phyloP scores from a whole-genome alignment of 2,888 invertebrate genomes.

The Agrotis segetum region DNA sequence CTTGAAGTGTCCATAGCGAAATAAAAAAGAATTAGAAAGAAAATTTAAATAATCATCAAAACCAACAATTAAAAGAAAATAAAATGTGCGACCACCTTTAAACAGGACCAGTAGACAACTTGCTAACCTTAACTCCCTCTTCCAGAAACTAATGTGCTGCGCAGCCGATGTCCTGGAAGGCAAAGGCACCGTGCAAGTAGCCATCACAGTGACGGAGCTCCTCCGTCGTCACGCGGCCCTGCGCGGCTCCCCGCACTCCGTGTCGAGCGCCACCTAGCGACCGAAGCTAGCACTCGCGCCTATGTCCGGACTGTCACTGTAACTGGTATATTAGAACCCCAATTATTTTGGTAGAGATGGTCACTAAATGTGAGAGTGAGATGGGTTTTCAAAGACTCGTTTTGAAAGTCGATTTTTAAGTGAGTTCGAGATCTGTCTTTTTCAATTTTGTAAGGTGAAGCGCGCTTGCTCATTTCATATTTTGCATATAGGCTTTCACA shows the following conservation, averaged over 20 bases:
- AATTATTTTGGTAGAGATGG: not conserved
- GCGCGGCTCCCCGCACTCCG: constrained; percentile 72
- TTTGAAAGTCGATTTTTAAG: too few species aligned
- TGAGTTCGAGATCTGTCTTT: too few species aligned
- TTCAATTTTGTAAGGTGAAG: too few species aligned
- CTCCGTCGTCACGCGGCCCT: constrained; percentile 90
- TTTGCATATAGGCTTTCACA: too few species aligned
- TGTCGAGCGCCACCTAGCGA: constrained; percentile 84
- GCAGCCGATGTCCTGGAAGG: constrained; percentile 98
- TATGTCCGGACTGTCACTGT: constrained; percentile 80
- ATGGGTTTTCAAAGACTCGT: not conserved
- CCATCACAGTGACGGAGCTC: constrained; percentile 96
- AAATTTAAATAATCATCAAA: not conserved
- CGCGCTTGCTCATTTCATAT: too few species aligned
- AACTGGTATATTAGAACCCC: constrained; percentile 26
- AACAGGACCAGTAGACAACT: too few species aligned
- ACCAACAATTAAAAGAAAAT: not conserved
- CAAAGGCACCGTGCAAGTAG: constrained; percentile 96
- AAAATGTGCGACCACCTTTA: not conserved
- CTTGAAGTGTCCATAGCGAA: too few species aligned
- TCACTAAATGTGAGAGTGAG: not conserved
- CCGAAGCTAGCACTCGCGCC: constrained; percentile 84
- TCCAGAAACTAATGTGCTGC: constrained; percentile 97
- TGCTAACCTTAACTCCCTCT: constrained; percentile 62
- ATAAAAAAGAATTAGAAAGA: too few species aligned